A percentile compares a stretch with the other conserved stretches of the same genome.
phyloP scores from a whole-genome alignment of 2,113 vertebrate genomes.

The Chaetops frenatus region DNA sequence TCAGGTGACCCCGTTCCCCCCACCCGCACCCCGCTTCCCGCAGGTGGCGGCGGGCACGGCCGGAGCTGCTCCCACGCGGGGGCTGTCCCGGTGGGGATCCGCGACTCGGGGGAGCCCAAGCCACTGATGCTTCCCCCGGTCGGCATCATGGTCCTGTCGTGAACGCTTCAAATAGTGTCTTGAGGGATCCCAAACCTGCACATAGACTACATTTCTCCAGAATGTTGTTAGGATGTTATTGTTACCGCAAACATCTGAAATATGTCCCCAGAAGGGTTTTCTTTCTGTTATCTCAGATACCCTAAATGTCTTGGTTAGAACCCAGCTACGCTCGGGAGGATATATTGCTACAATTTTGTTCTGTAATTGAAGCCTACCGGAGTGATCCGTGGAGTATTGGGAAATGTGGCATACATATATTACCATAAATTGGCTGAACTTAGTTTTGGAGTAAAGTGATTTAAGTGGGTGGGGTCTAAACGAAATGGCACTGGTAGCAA shows the following conservation, averaged over 20 bases:
- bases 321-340: accelerated
- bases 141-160: neutral
- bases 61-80: neutral
- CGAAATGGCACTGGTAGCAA: neutral
- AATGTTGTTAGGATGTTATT: neutral
- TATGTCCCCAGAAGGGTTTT: neutral
- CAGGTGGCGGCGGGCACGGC: neutral
- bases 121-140: neutral
- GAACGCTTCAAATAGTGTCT: neutral
- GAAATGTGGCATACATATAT: neutral
- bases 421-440: neutral
- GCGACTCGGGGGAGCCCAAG: neutral
- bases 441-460: neutral
- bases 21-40: neutral
- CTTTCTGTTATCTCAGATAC: neutral
- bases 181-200: neutral
- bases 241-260: neutral
- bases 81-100: neutral
- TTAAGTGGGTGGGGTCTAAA: neutral
- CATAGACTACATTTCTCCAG: neutral
- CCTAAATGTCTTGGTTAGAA: neutral
- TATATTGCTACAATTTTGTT: neutral
- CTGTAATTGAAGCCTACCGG: neutral
- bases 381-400: neutral
- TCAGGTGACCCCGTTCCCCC: slow-evolving; percentile 64